These are phyloP conservation scores for Adelosebastes latens DNA, from an alignment of 2,797 vertebrate species.

Conservation along the genomic window DNA sequence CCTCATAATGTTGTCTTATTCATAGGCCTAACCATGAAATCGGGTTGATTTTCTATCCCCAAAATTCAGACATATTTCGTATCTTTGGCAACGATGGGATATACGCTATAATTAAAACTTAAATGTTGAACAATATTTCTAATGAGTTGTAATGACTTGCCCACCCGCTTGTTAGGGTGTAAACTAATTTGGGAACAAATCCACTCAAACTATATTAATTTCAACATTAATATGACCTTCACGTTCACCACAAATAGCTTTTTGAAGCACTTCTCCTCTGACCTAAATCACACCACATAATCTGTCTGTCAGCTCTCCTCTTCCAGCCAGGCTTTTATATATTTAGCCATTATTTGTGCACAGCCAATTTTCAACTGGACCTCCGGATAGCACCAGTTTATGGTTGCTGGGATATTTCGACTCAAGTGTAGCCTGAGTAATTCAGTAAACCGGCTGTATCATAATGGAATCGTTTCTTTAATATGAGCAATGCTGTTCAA, in stretches of 20 bases:
- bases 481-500: background rate
- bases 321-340: slow-evolving; percentile 10
- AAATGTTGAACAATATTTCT: background rate
- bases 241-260: slow-evolving; percentile 1
- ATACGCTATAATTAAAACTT: background rate
- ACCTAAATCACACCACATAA: slow-evolving; percentile 8
- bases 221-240: background rate
- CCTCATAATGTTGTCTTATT: background rate
- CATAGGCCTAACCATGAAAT: background rate
- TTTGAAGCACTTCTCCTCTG: slow-evolving; percentile 1
- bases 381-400: background rate
- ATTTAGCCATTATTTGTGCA: slow-evolving; percentile 28
- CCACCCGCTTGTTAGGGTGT: background rate
- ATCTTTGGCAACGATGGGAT: background rate
- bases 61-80: background rate
- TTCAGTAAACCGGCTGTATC: background rate
- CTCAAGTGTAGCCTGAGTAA: background rate
- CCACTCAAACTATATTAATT: background rate
- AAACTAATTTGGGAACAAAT: slow-evolving; percentile 2
- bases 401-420: slow-evolving; percentile 16
- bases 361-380: slow-evolving; percentile 34
- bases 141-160: background rate
- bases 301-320: slow-evolving; percentile 13
- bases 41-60: background rate
- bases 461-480: slow-evolving; percentile 28